Base-by-base conservation (phyloP, 1,140 invertebrate species). In the Calosoma granatense region DNA sequence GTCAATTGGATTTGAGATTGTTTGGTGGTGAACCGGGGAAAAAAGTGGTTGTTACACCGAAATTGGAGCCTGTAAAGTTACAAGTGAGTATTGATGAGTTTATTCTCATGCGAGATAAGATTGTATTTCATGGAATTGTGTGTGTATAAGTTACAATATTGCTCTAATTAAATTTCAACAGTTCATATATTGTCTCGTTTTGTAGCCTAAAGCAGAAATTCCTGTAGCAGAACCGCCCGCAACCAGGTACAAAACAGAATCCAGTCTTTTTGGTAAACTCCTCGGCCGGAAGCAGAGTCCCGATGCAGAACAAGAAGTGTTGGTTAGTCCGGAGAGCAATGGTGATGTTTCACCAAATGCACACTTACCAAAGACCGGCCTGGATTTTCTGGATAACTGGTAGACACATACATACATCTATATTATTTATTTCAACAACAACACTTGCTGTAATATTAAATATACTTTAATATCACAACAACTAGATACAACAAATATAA, bases 301-400 rank as follows among this genome's bases (percentile, higher is more conserved):
- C 6, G 26, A 36, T 36, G 26, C 26, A 36, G 26, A 36, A n/a
- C 26, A 36, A 36, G 26, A 36, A 36, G 26, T 36, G n/a, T n/a
- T 36, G n/a, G 26, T 36, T n/a, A 9, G 6, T 6, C 26, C 26
- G 6, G 26, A 36, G 6, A 36, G 26, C n/a, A 6, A 36, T 9
- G 26, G 6, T 36, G 74, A 75, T 30, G 75, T 74, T 58, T 70
- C 70, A 9, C 74, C 74, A 0, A 61, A 61, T 54, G 63, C 61
- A 51, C 58, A 61, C 12, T n/a, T 36, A 9, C 81, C 82, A 67
- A 85, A 84, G 73, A 84, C 81, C 56, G 83, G 83, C 23, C 82
- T 81, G 62, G 82, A 84, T 61, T 85, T 85, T 67, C 72, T 85
- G 53, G 83, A 85, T 66, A 84, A 80, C 61, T 80, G 78, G 78